These are phyloP conservation scores for Caradrina clavipalpis DNA, from an alignment of 2,888 invertebrate genomes.

Conservation along the genomic window DNA sequence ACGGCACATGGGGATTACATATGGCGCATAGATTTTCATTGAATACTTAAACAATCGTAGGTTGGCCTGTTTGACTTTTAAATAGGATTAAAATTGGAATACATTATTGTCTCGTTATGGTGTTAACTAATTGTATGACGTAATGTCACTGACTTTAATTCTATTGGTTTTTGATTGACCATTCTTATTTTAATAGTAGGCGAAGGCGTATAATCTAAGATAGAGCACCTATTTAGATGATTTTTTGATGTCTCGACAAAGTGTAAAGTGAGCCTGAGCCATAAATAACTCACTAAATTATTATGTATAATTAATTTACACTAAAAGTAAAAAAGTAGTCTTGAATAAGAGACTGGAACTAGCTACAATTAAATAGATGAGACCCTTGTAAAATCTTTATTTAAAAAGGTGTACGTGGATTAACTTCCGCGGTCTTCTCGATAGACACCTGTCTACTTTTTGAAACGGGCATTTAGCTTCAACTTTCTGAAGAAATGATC, in stretches of 20 bases:
- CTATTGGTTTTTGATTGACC: slow-evolving; percentile 24
- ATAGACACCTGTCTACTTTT: too few relatives aligned
- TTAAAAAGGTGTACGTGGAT: too few relatives aligned
- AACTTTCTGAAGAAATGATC: too few relatives aligned
- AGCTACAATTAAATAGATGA: too few relatives aligned
- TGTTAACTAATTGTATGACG: slow-evolving; percentile 45
- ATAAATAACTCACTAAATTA: not conserved
- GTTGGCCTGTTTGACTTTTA: slow-evolving; percentile 56
- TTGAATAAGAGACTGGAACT: too few relatives aligned
- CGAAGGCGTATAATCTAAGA: slow-evolving; percentile 24
- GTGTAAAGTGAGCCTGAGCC: not conserved
- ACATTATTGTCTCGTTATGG: slow-evolving; percentile 49
- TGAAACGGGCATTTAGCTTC: too few relatives aligned
- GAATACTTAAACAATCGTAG: slow-evolving; percentile 56
- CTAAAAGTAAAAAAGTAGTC: too few relatives aligned
- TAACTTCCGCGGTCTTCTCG: too few relatives aligned
- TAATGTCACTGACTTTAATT: slow-evolving; percentile 24
- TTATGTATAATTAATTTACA: not conserved
- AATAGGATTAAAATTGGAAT: slow-evolving; percentile 60
- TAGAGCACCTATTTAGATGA: not conserved
- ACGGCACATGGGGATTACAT: slow-evolving; percentile 35
- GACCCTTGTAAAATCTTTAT: too few relatives aligned
- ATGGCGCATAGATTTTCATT: slow-evolving; percentile 46
- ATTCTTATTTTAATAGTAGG: slow-evolving; percentile 9
- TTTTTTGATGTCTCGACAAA: not conserved